Evolutionary conservation across 1,140 invertebrate genomes (phyloP).

Genomic region (Bombus picipes): DNA sequence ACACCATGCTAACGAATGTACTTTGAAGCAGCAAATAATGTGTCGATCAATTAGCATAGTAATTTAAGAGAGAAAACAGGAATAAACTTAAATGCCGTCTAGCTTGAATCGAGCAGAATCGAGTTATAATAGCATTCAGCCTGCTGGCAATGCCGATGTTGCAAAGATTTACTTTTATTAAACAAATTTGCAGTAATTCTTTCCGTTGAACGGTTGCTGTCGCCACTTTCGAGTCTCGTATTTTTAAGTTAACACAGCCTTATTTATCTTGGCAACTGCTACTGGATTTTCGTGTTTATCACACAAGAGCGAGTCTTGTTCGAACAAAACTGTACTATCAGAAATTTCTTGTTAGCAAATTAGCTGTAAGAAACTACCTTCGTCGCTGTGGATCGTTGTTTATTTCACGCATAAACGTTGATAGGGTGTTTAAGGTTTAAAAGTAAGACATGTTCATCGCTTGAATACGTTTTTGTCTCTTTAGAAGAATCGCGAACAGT

Average conservation of each 20-base stretch:
- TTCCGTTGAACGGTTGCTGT: background rate
- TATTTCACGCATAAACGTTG: background rate
- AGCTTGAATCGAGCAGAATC: background rate
- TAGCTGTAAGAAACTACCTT: background rate
- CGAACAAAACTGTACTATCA: background rate
- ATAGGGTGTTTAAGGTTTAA: background rate
- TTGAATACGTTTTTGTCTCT: background rate
- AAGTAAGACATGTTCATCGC: background rate
- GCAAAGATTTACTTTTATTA: background rate
- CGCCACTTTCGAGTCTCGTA: background rate
- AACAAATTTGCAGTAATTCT: background rate
- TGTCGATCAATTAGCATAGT: background rate
- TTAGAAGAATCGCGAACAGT: background rate
- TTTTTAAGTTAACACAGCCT: background rate
- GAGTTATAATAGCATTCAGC: background rate
- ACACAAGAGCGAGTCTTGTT: background rate
- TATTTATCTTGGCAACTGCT: background rate
- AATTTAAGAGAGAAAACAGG: background rate
- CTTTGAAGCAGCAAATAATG: background rate
- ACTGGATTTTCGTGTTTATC: background rate
- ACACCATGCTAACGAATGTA: background rate
- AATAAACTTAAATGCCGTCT: background rate
- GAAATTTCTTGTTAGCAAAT: background rate
- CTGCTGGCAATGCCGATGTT: background rate
- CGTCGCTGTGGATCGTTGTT: background rate